These are phyloP conservation scores for Coremacera marginata DNA, from an alignment of 2,888 invertebrate genomes.

Conservation along the genomic window DNA sequence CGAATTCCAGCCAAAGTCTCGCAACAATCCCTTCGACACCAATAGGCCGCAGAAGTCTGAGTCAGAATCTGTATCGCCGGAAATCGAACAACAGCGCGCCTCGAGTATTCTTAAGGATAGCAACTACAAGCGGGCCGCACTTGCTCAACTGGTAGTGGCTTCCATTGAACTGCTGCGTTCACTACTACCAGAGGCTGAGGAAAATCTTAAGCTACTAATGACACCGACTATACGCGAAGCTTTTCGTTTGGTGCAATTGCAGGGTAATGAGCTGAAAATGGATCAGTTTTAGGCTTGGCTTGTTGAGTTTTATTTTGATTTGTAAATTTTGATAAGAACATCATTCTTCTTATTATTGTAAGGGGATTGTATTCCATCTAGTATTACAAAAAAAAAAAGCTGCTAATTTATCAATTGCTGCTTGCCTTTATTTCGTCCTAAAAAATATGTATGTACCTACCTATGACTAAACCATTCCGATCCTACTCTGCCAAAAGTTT, in stretches of 20 bases:
- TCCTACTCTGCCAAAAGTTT: no score
- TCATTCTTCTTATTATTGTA: no score
- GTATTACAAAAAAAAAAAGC: not conserved
- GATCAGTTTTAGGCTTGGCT: slow-evolving; percentile 69
- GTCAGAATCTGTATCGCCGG: slow-evolving; percentile 80
- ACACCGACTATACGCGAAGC: slow-evolving; percentile 69
- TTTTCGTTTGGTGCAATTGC: slow-evolving; percentile 68
- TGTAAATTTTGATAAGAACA: slow-evolving; percentile 48
- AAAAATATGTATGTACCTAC: not conserved
- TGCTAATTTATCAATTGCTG: not conserved
- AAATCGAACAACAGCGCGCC: slow-evolving; percentile 86
- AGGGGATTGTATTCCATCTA: no score
- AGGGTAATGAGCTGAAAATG: slow-evolving; percentile 68
- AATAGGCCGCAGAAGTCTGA: slow-evolving; percentile 67
- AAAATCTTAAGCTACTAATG: slow-evolving; percentile 68
- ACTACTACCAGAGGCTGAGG: slow-evolving; percentile 74
- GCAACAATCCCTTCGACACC: slow-evolving; percentile 68
- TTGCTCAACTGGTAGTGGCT: slow-evolving; percentile 88
- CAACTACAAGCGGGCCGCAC: slow-evolving; percentile 85
- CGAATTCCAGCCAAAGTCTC: slow-evolving; percentile 68
- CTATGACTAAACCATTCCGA: not conserved
- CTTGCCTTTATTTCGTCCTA: not conserved
- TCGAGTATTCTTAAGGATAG: slow-evolving; percentile 88
- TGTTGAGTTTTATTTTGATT: slow-evolving; percentile 68
- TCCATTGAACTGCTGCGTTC: slow-evolving; percentile 83